Percentiles rank a stretch among this genome's conserved stretches.
phyloP scores from a whole-genome alignment of 2,888 invertebrate species.

The Biston betularia region DNA sequence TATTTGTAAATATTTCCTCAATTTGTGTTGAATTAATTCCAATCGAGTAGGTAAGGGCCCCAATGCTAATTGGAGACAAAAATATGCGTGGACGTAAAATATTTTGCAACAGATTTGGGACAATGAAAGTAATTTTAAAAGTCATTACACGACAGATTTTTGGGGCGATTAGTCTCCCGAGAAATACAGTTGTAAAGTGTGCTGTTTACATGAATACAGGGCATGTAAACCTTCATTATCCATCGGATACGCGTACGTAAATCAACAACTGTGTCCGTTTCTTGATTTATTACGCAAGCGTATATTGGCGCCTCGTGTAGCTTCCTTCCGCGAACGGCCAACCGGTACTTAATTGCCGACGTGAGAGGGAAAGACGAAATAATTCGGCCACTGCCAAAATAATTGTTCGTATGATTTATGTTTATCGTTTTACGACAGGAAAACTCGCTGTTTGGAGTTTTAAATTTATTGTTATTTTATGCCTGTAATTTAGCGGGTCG shows the following conservation, averaged over 20 bases:
- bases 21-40: constrained; percentile 45
- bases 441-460: constrained; percentile 63
- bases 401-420: constrained; percentile 68
- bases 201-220: constrained; percentile 4
- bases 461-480: constrained; percentile 67
- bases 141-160: constrained; percentile 8
- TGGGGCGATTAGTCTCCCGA: constrained; percentile 16
- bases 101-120: constrained; percentile 23
- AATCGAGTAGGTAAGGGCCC: constrained; percentile 38
- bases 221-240: constrained; percentile 55
- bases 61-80: constrained; percentile 45
- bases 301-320: constrained; percentile 65
- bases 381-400: constrained; percentile 64
- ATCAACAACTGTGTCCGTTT: constrained; percentile 64
- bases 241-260: constrained; percentile 56
- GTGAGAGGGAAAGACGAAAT: constrained; percentile 66
- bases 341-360: constrained; percentile 66
- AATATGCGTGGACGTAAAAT: constrained; percentile 40
- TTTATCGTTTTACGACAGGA: constrained; percentile 66
- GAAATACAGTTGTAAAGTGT: constrained; percentile 17
- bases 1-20: constrained; percentile 50
- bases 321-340: constrained; percentile 66
- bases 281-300: constrained; percentile 66
- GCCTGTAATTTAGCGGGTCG: constrained; percentile 57
- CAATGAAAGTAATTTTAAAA: constrained; percentile 20